Evolutionary conservation across 92 coral and sea anemone genomes (phyloP).

Genomic region (Porites lobata): DNA sequence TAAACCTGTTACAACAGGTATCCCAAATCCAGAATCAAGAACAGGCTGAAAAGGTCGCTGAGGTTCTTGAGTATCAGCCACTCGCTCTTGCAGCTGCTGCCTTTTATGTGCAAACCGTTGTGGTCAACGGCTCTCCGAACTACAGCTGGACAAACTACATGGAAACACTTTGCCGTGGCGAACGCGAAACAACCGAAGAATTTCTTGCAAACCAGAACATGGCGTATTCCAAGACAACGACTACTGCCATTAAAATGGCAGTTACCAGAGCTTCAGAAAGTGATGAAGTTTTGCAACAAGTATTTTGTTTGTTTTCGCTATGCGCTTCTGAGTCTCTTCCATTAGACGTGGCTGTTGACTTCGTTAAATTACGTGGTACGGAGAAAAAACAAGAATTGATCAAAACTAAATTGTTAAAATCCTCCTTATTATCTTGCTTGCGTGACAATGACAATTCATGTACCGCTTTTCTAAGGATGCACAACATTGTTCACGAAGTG

Average conservation of each 20-base stretch:
- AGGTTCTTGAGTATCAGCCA: constrained; percentile 50
- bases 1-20: constrained; percentile 4
- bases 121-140: neutral
- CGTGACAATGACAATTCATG: neutral
- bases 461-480: neutral
- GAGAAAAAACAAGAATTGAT: constrained; percentile 27
- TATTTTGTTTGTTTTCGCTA: constrained; percentile 34
- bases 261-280: constrained; percentile 8
- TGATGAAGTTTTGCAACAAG: constrained; percentile 22
- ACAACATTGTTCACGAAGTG: neutral
- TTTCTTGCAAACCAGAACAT: constrained; percentile 13
- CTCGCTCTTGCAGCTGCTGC: constrained; percentile 52
- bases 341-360: constrained; percentile 9
- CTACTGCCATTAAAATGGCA: constrained; percentile 53
- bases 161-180: constrained; percentile 17
- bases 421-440: constrained; percentile 28
- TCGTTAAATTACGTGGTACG: neutral
- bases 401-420: constrained; percentile 16
- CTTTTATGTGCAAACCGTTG: neutral
- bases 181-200: constrained; percentile 48
- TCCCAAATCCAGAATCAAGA: constrained; percentile 22
- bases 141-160: constrained; percentile 47
- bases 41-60: constrained; percentile 34
- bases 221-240: constrained; percentile 38
- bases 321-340: constrained; percentile 32